A percentile compares a stretch with the other conserved stretches of the same genome.
Evolutionary conservation across 2,113 vertebrate species (phyloP).

Genomic region (Triplophysa siluroides): DNA sequence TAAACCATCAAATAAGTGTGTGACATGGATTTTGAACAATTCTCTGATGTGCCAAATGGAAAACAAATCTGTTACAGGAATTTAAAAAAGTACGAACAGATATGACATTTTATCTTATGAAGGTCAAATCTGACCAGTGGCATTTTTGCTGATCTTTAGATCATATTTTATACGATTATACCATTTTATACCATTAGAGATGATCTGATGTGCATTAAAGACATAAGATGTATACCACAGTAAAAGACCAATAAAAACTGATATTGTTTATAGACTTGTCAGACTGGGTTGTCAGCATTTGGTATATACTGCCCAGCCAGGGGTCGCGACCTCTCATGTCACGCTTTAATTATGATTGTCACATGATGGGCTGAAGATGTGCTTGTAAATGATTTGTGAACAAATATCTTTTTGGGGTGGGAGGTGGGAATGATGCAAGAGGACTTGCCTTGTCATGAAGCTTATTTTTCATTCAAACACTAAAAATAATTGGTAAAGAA

Average conservation of each 20-base stretch:
- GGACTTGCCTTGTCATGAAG: neutral
- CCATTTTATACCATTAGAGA: neutral
- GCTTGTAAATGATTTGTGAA: slow-evolving; percentile 12
- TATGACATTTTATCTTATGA: too few relatives aligned
- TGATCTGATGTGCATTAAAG: neutral
- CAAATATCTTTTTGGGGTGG: neutral
- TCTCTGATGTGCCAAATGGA: slow-evolving; percentile 61
- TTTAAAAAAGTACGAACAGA: slow-evolving; percentile 39
- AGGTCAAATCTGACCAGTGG: slow-evolving; percentile 52
- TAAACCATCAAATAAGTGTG: slow-evolving; percentile 11
- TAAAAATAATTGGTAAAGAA: neutral
- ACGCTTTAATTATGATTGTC: slow-evolving; percentile 71
- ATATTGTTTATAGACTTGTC: slow-evolving; percentile 24
- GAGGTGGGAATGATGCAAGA: neutral
- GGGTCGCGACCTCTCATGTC: slow-evolving; percentile 67
- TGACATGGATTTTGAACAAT: neutral
- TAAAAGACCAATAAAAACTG: too few relatives aligned
- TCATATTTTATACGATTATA: too few relatives aligned
- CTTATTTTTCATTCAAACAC: neutral
- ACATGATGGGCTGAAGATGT: slow-evolving; percentile 64
- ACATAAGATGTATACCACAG: too few relatives aligned
- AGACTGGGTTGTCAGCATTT: slow-evolving; percentile 49
- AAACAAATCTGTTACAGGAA: slow-evolving; percentile 64
- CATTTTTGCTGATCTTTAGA: slow-evolving; percentile 44
- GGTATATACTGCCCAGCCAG: slow-evolving; percentile 47